Conservation (phyloP, 2,113 vertebrate species). For the Phodopus roborovskii region DNA sequence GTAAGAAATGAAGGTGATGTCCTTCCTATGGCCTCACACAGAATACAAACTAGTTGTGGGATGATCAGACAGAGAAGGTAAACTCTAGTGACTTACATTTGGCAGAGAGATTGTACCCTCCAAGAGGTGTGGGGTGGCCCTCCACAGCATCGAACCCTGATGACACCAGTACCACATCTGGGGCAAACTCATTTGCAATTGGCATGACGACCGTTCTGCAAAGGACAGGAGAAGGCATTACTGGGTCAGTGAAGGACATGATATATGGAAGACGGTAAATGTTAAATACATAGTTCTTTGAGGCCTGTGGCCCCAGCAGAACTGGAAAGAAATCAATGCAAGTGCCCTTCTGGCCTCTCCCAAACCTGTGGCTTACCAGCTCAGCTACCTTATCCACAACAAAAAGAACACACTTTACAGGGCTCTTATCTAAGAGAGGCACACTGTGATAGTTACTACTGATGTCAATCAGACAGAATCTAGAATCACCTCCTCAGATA, state of each 20-base stretch:
- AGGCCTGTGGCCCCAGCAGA: accelerated
- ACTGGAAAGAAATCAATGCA: background rate
- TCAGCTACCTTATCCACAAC: background rate
- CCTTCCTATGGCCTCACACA: background rate
- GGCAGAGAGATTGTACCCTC: conserved; percentile 95
- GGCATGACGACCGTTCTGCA: conserved; percentile 97
- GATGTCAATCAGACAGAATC: background rate
- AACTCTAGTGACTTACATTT: conserved; percentile 90
- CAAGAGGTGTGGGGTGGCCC: conserved; percentile 94
- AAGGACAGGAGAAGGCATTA: background rate
- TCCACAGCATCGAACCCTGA: conserved; percentile 97
- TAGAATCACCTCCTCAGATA: background rate
- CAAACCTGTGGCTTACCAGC: too few species aligned
- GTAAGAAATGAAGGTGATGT: accelerated
- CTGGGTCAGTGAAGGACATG: accelerated
- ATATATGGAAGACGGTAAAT: accelerated
- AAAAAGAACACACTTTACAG: accelerated
- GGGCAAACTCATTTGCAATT: conserved; percentile 95
- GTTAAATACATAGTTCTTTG: background rate
- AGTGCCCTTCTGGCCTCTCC: background rate
- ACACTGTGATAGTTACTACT: background rate
- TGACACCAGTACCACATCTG: conserved; percentile 96
- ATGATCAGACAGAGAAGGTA: accelerated
- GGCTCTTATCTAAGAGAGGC: too few species aligned
- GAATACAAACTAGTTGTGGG: accelerated